These are phyloP conservation scores for Lepus townsendii DNA, from an alignment of 2,797 vertebrate genomes.

Conservation along the genomic window DNA sequence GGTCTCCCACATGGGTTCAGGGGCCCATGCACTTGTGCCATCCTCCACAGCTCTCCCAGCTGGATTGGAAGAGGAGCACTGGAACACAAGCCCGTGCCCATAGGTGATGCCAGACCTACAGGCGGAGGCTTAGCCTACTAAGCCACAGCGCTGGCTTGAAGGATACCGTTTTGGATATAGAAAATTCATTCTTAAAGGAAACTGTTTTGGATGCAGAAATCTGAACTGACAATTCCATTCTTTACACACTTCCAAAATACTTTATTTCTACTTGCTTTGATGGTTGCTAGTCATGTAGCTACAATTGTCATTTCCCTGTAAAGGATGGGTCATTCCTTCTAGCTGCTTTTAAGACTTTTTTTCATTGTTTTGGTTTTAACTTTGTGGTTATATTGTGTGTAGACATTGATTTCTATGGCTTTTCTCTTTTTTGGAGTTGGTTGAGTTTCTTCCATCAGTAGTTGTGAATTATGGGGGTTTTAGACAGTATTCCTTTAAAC, in stretches of 20 bases:
- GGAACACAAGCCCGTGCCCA: no score
- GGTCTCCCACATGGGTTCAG: no score
- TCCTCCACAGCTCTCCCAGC: no score
- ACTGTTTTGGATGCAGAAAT: not conserved
- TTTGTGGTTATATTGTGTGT: not conserved
- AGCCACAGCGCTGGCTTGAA: no score
- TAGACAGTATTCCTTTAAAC: not conserved
- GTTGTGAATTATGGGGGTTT: not conserved
- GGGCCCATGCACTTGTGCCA: no score
- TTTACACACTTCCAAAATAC: not conserved
- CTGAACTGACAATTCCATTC: not conserved
- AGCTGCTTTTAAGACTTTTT: not conserved
- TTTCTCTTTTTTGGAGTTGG: not conserved
- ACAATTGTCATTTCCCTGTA: not conserved
- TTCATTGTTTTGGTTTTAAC: not conserved
- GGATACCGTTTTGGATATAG: no score
- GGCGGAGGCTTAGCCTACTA: no score
- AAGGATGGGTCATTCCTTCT: not conserved
- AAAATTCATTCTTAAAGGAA: not conserved
- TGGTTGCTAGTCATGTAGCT: not conserved
- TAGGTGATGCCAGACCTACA: no score
- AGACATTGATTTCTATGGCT: not conserved
- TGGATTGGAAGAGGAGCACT: no score
- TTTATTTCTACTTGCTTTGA: not conserved
- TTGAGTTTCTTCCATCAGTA: not conserved